A percentile compares a stretch with the other conserved stretches of the same genome.
phyloP scores from a whole-genome alignment of 2,888 invertebrate species.

The Panzeria rudis region DNA sequence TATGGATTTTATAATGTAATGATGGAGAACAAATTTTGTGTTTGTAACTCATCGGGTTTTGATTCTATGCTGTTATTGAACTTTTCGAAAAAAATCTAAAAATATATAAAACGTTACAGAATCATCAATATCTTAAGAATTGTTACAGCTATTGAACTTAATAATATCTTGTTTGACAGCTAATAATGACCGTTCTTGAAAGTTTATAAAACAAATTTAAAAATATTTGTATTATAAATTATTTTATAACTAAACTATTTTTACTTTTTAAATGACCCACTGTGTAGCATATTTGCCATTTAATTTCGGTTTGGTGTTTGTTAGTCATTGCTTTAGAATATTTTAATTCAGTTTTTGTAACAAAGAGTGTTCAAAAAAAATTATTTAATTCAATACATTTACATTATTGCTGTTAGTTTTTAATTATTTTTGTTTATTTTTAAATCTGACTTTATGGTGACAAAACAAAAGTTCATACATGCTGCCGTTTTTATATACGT shows the following conservation, averaged over 20 bases:
- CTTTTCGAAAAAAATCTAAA: too few relatives aligned
- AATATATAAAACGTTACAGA: too few relatives aligned
- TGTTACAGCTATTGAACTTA: too few relatives aligned
- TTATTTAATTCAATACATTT: slow-evolving; percentile 45
- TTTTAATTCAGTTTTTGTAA: slow-evolving; percentile 10
- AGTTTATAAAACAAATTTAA: too few relatives aligned
- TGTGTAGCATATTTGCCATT: slow-evolving; percentile 5
- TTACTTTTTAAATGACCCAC: background rate
- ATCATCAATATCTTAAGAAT: too few relatives aligned
- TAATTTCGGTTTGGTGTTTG: background rate
- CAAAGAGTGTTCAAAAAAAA: slow-evolving; percentile 9
- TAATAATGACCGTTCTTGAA: too few relatives aligned
- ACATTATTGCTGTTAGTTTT: slow-evolving; percentile 31
- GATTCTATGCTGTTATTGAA: too few relatives aligned
- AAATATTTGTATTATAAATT: too few relatives aligned
- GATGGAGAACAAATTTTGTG: too few relatives aligned
- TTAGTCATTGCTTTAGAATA: slow-evolving; percentile 19
- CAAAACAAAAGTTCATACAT: slow-evolving; percentile 38
- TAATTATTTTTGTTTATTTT: slow-evolving; percentile 13
- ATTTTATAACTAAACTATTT: background rate
- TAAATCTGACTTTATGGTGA: slow-evolving; percentile 10
- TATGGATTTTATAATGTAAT: too few relatives aligned
- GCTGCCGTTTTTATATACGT: slow-evolving; percentile 18
- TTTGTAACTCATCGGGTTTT: too few relatives aligned
- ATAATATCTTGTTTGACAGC: too few relatives aligned